Base-by-base conservation (phyloP, 2,797 vertebrate species). In the Semaprochilodus insignis region DNA sequence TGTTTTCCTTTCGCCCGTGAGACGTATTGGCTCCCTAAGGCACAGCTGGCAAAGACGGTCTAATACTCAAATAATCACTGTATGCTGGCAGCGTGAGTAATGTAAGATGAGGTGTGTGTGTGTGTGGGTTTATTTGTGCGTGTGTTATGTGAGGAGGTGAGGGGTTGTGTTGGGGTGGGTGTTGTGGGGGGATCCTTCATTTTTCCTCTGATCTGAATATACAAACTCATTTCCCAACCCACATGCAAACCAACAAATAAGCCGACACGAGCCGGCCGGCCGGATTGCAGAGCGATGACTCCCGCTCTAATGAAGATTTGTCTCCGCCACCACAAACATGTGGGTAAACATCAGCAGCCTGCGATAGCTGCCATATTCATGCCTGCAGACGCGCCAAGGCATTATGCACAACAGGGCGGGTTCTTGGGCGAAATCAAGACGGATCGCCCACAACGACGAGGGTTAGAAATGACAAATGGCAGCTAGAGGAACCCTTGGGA, bases 391-490 rank as follows among this genome's bases (percentile, higher is more conserved):
- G 84, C 89, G 85, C 90, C 31, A 84, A 85, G 85, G 88, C 91
- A 89, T 92, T 92, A 92, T 89, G 88, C 89, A 88, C 80, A 91
- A 92, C 89, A 89, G 89, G 90, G 91, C 91, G 91, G 92, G 92
- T 91, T 90, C 91, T 87, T 83, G 87, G 89, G 92, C 17, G 86
- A 91, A 93, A 95, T 95, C 93, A 94, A 94, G 94, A 95, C 83
- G 23, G 90, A 95, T 94, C 52, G 81, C 90, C 78, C 85, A 88
- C 79, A 72, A 92, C 91, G 88, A 92, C 91, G 91, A 91, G 88
- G 90, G 92, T 86, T 88, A 93, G 94, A 94, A 94, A 93, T 93
- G 91, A 93, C 91, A 93, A 94, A 89, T 91, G 90, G 91, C 87
- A 89, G 86, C 81, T 52, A 48, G 66, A 79, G 78, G 27, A 77